Base-by-base conservation (phyloP, 2,797 vertebrate genomes). In the Poeciliopsis infans region DNA sequence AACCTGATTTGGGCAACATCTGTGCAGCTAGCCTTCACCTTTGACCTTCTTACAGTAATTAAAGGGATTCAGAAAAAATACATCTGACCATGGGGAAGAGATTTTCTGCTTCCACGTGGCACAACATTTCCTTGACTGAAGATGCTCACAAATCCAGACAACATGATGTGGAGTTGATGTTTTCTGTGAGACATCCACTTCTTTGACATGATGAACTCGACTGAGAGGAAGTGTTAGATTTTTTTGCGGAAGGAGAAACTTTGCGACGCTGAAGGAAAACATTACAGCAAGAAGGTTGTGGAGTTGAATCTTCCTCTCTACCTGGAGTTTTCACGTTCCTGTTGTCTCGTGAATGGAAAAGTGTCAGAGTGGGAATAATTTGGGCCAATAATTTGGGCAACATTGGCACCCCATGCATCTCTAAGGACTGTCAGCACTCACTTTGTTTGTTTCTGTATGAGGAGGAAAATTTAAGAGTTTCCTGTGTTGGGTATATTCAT, bases 1-100 rank as follows among this genome's bases (percentile, higher is more conserved):
- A 39, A 23, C 53, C 76, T 74, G 82, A 79, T 79, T 72, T 83
- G 80, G 13, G 33, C 68, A 79, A 0, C 73, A 51, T 49, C 75
- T 82, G 76, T 61, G 49, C 64, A 18, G 75, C 79, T 1, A 23
- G 75, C 59, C 31, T 64, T 72, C 80, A 86, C 74, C 74, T 85
- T 53, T 87, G 86, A 83, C 70, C 46, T 25, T 70, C 41, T 73
- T 81, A 79, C n/a, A 66, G 72, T 83, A 73, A 25, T 79, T 55
- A 70, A 39, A 78, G 76, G 59, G 25, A 81, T 78, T 76, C 20
- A 51, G 41, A 23, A 57, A 57, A 11, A 57, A 79, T 74, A 80
- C n/a, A 7, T 76, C 51, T 83, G 69, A 47, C 23, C 43, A 3
- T 23, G 18, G 69, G 28, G 76, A 46, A 72, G n/a, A 47, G 39